These are phyloP conservation scores for Rutpela maculata DNA, from an alignment of 2,888 invertebrate species.

Conservation along the genomic window DNA sequence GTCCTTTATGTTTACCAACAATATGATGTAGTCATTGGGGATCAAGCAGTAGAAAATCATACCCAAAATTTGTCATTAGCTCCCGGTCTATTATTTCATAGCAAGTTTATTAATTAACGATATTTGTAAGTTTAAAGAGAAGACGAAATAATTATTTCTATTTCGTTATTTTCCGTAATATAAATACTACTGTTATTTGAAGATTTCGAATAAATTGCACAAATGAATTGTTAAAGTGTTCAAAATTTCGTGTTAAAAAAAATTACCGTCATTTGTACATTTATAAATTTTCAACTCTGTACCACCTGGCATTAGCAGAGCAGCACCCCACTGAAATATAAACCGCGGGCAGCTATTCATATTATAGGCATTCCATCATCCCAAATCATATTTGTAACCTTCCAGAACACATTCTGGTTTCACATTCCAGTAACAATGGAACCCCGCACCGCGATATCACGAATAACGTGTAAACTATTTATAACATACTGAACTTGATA, in stretches of 20 bases:
- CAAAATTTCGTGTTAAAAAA: background rate
- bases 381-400: slow-evolving; percentile 70
- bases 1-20: no score
- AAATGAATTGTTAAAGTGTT: background rate
- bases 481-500: slow-evolving; percentile 49
- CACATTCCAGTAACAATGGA: slow-evolving; percentile 67
- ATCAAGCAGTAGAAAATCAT: no score
- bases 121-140: no score
- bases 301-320: slow-evolving; percentile 53
- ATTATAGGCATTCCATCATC: slow-evolving; percentile 69
- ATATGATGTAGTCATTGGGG: no score
- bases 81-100: no score
- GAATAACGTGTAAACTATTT: slow-evolving; percentile 55
- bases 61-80: no score
- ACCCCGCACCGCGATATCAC: slow-evolving; percentile 63
- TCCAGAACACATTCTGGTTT: slow-evolving; percentile 69
- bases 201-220: background rate
- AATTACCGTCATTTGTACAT: slow-evolving; percentile 4
- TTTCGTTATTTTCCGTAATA: no score
- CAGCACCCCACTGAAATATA: slow-evolving; percentile 65
- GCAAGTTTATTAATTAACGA: no score
- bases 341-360: slow-evolving; percentile 66
- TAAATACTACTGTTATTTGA: background rate
- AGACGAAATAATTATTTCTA: no score
- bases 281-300: slow-evolving; percentile 48